Evolutionary conservation across 2,797 vertebrate species (phyloP).

Genomic region (Vultur gryphus): DNA sequence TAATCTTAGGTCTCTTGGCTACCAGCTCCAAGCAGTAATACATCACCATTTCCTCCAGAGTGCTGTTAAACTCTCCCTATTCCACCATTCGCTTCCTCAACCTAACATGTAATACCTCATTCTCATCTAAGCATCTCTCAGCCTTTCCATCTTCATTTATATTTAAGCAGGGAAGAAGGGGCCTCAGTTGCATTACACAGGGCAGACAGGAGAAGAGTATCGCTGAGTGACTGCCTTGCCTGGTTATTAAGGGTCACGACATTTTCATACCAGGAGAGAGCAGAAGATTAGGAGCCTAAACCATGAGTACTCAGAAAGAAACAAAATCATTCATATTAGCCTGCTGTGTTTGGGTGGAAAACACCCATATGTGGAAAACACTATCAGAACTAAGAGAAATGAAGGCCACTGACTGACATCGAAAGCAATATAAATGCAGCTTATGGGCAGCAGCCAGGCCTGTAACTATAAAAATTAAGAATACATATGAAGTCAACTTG

Average conservation of each 20-base stretch:
- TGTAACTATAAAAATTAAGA: background rate
- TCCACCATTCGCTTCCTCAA: background rate
- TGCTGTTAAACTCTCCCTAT: background rate
- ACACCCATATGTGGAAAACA: background rate
- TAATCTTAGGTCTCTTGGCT: background rate
- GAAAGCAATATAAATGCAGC: background rate
- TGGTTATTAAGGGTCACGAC: background rate
- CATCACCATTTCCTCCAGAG: background rate
- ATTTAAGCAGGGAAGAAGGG: background rate
- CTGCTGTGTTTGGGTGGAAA: background rate
- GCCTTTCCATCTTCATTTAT: background rate
- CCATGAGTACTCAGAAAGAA: background rate
- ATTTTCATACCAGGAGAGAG: background rate
- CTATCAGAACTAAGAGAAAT: background rate
- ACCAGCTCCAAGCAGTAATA: background rate
- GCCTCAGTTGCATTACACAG: background rate
- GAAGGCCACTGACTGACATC: background rate
- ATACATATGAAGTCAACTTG: background rate
- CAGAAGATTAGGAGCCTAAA: background rate
- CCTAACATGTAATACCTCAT: fast-evolving
- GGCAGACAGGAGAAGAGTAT: background rate
- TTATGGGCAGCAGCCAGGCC: background rate
- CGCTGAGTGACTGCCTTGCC: background rate
- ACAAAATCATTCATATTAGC: background rate
- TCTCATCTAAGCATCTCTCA: background rate